Percentiles rank a stretch among this genome's conserved stretches.
These are phyloP conservation scores for Porites australiensis DNA, from an alignment of 64 coral and sea anemone genomes.

Conservation along the genomic window DNA sequence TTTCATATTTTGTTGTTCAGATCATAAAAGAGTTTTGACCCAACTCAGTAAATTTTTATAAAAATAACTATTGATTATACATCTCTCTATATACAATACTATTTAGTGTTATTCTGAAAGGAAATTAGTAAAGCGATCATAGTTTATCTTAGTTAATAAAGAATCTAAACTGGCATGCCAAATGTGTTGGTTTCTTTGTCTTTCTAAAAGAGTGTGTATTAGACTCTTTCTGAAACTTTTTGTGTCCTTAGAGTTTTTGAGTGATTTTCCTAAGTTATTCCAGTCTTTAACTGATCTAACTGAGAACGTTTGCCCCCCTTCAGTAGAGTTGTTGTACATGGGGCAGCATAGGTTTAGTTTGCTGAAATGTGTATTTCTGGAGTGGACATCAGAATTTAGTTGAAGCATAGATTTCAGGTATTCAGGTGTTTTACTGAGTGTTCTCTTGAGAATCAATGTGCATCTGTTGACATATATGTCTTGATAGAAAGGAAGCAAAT, in stretches of 20 bases:
- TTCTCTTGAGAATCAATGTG: not conserved
- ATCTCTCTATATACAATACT: too few species aligned
- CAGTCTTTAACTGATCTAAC: conserved; percentile 46
- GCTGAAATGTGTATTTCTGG: not conserved
- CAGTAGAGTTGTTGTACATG: conserved; percentile 22
- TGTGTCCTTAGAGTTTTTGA: not conserved
- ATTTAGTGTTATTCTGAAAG: too few species aligned
- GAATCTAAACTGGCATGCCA: too few species aligned
- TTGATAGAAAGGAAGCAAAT: conserved; percentile 22
- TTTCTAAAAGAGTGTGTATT: not conserved
- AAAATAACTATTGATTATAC: too few species aligned
- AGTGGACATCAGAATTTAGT: not conserved
- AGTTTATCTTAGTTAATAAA: too few species aligned
- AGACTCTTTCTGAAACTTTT: conserved; percentile 17
- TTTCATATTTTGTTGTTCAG: too few species aligned
- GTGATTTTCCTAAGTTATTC: conserved; percentile 41
- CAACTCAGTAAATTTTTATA: too few species aligned
- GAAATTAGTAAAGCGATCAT: too few species aligned
- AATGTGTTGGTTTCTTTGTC: too few species aligned
- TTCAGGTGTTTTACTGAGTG: not conserved
- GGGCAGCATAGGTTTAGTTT: conserved; percentile 51
- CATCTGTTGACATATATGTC: conserved; percentile 12
- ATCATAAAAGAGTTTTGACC: too few species aligned
- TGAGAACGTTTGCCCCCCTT: conserved; percentile 59
- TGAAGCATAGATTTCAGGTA: conserved; percentile 4